Conservation (phyloP, 2,888 invertebrate genomes). For the Chymomyza amoena region DNA sequence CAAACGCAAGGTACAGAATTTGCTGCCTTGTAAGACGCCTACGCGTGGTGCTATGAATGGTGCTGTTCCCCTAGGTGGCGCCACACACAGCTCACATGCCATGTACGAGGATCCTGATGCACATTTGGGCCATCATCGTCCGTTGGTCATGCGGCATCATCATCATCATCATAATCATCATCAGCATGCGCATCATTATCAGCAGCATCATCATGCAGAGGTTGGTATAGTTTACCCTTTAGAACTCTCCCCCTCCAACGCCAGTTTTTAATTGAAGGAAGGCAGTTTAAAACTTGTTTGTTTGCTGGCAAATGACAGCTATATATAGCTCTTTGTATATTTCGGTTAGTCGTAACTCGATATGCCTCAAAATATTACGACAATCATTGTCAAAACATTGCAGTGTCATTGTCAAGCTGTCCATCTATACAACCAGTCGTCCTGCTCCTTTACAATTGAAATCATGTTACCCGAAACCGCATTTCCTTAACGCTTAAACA, state of each 20-base stretch:
- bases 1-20: conserved; percentile 91
- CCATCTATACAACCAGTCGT: conserved; percentile 6
- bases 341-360: conserved; percentile 13
- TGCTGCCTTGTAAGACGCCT: conserved; percentile 89
- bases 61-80: conserved; percentile 74
- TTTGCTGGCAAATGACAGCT: neutral
- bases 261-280: conserved; percentile 43
- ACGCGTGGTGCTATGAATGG: conserved; percentile 79
- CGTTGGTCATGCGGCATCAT: conserved; percentile 80
- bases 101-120: conserved; percentile 88
- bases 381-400: conserved; percentile 70
- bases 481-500: conserved; percentile 42
- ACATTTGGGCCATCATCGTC: conserved; percentile 80
- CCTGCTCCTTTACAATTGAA: conserved; percentile 16
- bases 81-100: conserved; percentile 81
- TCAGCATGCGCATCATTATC: conserved; percentile 71
- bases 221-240: conserved; percentile 58
- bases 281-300: conserved; percentile 25
- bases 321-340: neutral
- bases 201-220: conserved; percentile 77
- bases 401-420: conserved; percentile 57
- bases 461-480: conserved; percentile 59
- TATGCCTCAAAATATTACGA: conserved; percentile 58
- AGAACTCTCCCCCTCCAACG: too few relatives aligned
- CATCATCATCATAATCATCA: conserved; percentile 59